Conservation (phyloP, 2,797 vertebrate species). For the Leptatherina wallacei region DNA sequence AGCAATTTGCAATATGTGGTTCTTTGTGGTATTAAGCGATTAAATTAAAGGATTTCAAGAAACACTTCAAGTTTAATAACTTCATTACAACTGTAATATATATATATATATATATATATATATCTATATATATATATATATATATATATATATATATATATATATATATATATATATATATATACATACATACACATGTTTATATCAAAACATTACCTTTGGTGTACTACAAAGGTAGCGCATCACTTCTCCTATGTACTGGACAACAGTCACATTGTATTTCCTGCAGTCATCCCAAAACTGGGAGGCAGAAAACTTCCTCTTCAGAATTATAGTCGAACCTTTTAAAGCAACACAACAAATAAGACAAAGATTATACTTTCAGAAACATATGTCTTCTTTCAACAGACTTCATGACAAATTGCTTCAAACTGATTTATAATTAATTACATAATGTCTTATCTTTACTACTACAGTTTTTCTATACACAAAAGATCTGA, state of each 20-base stretch:
- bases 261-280: constrained; percentile 87
- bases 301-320: constrained; percentile 90
- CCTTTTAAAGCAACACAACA: constrained; percentile 66
- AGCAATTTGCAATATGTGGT: not conserved
- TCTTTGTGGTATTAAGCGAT: too few species aligned
- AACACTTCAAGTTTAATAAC: too few species aligned
- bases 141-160: too few species aligned
- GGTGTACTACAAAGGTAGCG: constrained; percentile 88
- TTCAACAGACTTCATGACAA: not conserved
- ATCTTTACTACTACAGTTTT: not conserved
- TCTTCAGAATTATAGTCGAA: constrained; percentile 83
- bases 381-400: not conserved
- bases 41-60: too few species aligned
- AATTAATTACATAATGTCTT: not conserved
- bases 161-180: too few species aligned
- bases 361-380: not conserved
- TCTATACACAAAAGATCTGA: not conserved
- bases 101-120: too few species aligned
- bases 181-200: too few species aligned
- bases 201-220: constrained; percentile 77
- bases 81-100: too few species aligned
- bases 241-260: constrained; percentile 92
- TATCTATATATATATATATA: too few species aligned
- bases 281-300: constrained; percentile 94
- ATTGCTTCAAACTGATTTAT: not conserved